Evolutionary conservation across 2,797 vertebrate genomes (phyloP).

Genomic region (Pygocentrus nattereri): DNA sequence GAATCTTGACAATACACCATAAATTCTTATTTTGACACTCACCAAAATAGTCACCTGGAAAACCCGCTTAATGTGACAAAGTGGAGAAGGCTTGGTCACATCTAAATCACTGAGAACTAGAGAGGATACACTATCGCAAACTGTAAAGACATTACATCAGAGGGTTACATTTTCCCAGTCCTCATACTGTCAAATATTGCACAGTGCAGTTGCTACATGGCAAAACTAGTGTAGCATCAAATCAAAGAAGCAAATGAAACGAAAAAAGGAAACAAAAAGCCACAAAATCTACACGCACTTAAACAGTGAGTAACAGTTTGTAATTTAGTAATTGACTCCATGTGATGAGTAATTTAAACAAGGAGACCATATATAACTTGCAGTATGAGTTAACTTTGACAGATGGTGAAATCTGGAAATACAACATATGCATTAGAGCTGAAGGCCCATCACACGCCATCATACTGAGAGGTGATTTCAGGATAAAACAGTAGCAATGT

Average conservation of each 20-base stretch:
- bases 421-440: slow-evolving; percentile 53
- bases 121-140: slow-evolving; percentile 99
- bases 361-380: slow-evolving; percentile 90
- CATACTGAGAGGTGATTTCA: slow-evolving; percentile 72
- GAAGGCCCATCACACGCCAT: slow-evolving; percentile 67
- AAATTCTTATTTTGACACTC: slow-evolving; percentile 99
- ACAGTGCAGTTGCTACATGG: slow-evolving; percentile 99
- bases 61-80: slow-evolving; percentile 99
- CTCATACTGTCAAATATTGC: slow-evolving; percentile 99
- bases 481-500: slow-evolving; percentile 88
- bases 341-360: slow-evolving; percentile 86
- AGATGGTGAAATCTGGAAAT: slow-evolving; percentile 72
- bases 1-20: slow-evolving; percentile 99
- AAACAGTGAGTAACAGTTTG: slow-evolving; percentile 91
- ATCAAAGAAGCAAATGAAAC: slow-evolving; percentile 86
- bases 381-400: slow-evolving; percentile 96
- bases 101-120: slow-evolving; percentile 99
- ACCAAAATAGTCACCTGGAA: slow-evolving; percentile 99
- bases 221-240: slow-evolving; percentile 99
- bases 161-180: slow-evolving; percentile 94
- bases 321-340: slow-evolving; percentile 89
- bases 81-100: slow-evolving; percentile 99
- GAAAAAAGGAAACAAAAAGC: slow-evolving; percentile 77
- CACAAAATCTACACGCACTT: slow-evolving; percentile 88
- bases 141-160: slow-evolving; percentile 99